A percentile compares a stretch with the other conserved stretches of the same genome.
These are phyloP conservation scores for Ophion costatus DNA, from an alignment of 2,888 invertebrate genomes.

Conservation along the genomic window DNA sequence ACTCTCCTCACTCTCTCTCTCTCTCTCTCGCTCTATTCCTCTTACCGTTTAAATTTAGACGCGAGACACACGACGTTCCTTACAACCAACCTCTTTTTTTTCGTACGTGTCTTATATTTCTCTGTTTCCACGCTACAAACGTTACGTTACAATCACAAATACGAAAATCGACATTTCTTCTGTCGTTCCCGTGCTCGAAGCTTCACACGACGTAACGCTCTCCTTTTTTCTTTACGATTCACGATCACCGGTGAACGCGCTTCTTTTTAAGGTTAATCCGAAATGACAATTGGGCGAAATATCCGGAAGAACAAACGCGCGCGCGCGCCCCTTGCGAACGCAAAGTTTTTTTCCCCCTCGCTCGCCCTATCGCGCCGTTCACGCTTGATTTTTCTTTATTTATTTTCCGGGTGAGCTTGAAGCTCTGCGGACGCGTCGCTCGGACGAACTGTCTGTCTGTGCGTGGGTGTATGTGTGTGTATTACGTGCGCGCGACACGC, in stretches of 20 bases:
- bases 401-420: background rate
- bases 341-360: conserved; percentile 10
- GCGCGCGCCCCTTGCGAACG: background rate
- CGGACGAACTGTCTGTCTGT: conserved; percentile 39
- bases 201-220: conserved; percentile 8
- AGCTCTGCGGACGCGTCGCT: conserved; percentile 39
- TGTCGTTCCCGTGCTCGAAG: background rate
- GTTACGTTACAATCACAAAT: conserved; percentile 58
- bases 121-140: conserved; percentile 48
- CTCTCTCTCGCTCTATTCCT: conserved; percentile 51
- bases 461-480: background rate
- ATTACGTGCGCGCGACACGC: conserved; percentile 49
- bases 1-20: conserved; percentile 5
- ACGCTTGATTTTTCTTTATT: conserved; percentile 23
- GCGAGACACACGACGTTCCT: conserved; percentile 65
- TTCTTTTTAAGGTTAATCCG: conserved; percentile 20
- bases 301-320: background rate
- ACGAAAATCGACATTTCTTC: conserved; percentile 54
- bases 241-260: conserved; percentile 2
- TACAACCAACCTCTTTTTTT: conserved; percentile 59
- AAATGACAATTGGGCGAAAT: conserved; percentile 6
- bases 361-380: conserved; percentile 13
- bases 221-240: conserved; percentile 5
- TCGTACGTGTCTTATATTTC: conserved; percentile 44
- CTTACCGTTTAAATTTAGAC: conserved; percentile 67